Base-by-base conservation (phyloP, 2,888 invertebrate genomes). In the Timema podura region DNA sequence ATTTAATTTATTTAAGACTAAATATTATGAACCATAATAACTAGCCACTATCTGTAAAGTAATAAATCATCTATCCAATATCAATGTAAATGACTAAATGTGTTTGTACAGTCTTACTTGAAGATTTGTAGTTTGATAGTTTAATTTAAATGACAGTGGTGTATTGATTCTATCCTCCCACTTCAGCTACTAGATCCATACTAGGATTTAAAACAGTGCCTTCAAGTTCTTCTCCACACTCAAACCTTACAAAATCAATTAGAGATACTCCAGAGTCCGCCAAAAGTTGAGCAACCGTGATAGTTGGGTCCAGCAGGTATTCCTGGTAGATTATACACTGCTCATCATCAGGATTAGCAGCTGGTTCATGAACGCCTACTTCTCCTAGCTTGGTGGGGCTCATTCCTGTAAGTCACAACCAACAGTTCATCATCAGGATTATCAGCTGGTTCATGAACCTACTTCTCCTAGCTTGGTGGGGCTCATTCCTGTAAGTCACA, bases 301-400 rank as follows among this genome's bases (percentile, higher is more conserved):
- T 80, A 13, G 85, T 85, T 0, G 93, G 88, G 79, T 97, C 93
- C 44, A 94, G 80, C 54, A 97, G 82, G 81, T 91, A 96, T 77
- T 96, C 95, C 81, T 98, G 97, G 80, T 88, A 89, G 71, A 96
- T 88, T 73, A 97, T 85, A 76, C 89, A 88, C 0, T 85, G 86
- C 83, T 96, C 96, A 64, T 93, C 90, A 76, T 93, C 92, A 65
- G 85, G 79, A 76, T 89, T 86, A 74, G 84, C 82, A 0, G 83
- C 80, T 8, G 90, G 89, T 75, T 87, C 81, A 77, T 92, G 91
- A 73, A 85, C 83, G 74, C 86, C 81, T 0, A 93, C 94, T 72
- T 95, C 81, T 0, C 94, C 95, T 72, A 95, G 86, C 82, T 89
- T 91, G 51, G 78, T 80, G 0, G 95, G 95, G 76, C 91, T 91